Evolutionary conservation across 2,888 invertebrate genomes (phyloP).

Genomic region (Dryadula phaetusa): DNA sequence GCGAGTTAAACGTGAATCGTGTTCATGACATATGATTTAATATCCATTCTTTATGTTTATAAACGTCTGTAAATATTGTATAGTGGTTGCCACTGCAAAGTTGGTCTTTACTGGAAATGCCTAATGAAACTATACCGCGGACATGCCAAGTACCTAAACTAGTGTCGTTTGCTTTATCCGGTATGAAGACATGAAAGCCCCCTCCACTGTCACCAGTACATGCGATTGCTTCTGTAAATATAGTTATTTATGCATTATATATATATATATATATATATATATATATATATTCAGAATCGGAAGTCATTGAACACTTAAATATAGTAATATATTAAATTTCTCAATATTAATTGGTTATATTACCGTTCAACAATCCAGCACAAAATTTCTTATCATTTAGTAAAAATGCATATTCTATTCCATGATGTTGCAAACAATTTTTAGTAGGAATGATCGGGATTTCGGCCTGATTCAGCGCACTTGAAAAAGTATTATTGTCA

Average conservation of each 20-base stretch:
- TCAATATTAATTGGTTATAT: not conserved
- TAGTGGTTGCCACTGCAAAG: not conserved
- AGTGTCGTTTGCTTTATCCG: not conserved
- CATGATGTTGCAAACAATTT: not conserved
- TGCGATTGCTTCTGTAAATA: not conserved
- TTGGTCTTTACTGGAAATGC: not conserved
- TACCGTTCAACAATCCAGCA: not conserved
- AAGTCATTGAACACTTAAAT: too few species aligned
- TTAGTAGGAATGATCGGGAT: not conserved
- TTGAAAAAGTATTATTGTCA: not conserved
- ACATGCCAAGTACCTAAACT: not conserved
- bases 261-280: too few species aligned
- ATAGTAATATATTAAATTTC: too few species aligned
- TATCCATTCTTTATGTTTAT: slow-evolving; percentile 11
- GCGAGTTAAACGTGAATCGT: too few species aligned
- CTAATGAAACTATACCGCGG: not conserved
- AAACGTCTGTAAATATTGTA: not conserved
- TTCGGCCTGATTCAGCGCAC: not conserved
- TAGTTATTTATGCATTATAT: too few species aligned
- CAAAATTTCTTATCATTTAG: slow-evolving; percentile 9
- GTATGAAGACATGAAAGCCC: not conserved
- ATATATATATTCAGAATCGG: too few species aligned
- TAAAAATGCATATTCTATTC: not conserved
- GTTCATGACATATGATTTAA: not conserved
- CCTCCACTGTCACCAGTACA: slow-evolving; percentile 6